These are phyloP conservation scores for Ochotona curzoniae DNA, from an alignment of 2,113 vertebrate genomes.

Conservation along the genomic window DNA sequence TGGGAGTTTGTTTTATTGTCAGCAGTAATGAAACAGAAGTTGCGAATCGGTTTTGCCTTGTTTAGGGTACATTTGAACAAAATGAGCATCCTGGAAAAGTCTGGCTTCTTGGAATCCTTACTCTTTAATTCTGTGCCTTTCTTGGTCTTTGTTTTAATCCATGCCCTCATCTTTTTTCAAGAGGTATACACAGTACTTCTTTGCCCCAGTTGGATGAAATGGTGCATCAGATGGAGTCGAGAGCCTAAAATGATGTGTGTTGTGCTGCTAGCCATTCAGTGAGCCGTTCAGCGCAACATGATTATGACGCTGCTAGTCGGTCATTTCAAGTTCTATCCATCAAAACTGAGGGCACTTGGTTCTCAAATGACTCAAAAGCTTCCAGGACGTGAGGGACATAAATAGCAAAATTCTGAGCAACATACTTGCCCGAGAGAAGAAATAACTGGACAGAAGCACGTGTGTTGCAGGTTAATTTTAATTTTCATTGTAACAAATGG, in stretches of 20 bases:
- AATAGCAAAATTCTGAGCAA: not conserved
- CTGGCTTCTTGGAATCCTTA: not conserved
- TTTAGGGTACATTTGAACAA: not conserved
- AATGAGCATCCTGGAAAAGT: not conserved
- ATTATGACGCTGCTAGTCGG: not conserved
- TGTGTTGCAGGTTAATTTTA: not conserved
- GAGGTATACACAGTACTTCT: conserved; percentile 10
- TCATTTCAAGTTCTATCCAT: conserved; percentile 15
- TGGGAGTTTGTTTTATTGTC: conserved; percentile 17
- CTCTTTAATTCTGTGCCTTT: not conserved
- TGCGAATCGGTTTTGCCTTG: not conserved
- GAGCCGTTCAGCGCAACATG: not conserved
- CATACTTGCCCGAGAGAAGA: not conserved
- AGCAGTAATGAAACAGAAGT: conserved; percentile 5
- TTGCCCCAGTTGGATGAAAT: not conserved
- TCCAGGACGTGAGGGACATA: not conserved
- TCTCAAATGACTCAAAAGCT: conserved; percentile 13
- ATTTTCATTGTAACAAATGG: not conserved
- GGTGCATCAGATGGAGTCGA: not conserved
- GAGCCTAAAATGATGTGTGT: not conserved
- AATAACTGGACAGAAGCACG: not conserved
- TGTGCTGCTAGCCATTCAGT: not conserved
- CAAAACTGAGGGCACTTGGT: not conserved
- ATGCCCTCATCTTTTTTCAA: conserved; percentile 12
- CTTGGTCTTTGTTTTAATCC: not conserved